Evolutionary conservation across 2,888 invertebrate species (phyloP), one percentile per base, ranked within the genome.

Genomic region (Nemoura dubitans): DNA sequence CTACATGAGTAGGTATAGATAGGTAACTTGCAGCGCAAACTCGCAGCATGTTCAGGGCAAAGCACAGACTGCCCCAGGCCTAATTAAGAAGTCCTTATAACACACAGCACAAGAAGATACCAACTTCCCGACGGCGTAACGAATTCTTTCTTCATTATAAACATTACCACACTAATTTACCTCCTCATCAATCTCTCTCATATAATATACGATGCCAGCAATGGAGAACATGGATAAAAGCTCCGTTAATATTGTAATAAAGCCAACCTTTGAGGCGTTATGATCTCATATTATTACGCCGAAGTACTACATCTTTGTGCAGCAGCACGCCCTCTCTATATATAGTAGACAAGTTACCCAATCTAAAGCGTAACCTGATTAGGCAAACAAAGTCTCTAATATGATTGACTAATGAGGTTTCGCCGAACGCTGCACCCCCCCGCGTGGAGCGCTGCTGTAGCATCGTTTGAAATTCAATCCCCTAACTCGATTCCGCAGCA

Each of bases 151-250:
- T 78, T 78, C 78, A 78, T 78, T 78, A 78, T 28, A 26, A 78
- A 78, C 78, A 27, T 59, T 78, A 78, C 27, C 78, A 78, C 26
- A 78, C 26, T 28, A 78, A 78, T 78, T 78, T 78, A 27, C 26
- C 27, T 78, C 28, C 78, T 78, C 78, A 78, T 78, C 78, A 78
- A 78, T 78, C 78, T 78, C 78, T 78, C 78, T 78, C 78, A 36
- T 36, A 36, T 10, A 10, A 36, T 36, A 36, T 10, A 10, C 10
- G 5, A 36, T 10, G 10, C n/a, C 36, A 27, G 28, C 78, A 27
- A 26, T n/a, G 26, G 28, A 76, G 10, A 27, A 16, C n/a, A n/a
- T 78, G 26, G 5, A 78, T 78, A 26, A 78, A 78, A 27, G 27
- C 78, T 78, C 28, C 78, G 78, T 78, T 78, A 26, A 78, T 78